Percentiles rank a stretch among this genome's conserved stretches.
phyloP scores from a whole-genome alignment of 2,797 vertebrate genomes.

The Gymnoscopelus braueri region DNA sequence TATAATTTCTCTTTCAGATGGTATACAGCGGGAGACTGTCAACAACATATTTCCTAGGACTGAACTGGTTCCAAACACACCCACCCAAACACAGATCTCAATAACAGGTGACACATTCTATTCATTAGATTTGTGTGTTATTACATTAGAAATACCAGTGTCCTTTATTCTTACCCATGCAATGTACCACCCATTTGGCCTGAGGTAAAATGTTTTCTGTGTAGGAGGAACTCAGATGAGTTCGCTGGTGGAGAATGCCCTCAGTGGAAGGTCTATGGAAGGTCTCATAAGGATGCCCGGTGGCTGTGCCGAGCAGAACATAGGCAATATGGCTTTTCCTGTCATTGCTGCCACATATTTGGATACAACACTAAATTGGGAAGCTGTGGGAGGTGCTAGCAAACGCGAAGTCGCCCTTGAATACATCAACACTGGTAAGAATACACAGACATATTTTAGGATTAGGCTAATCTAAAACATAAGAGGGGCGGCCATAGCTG shows the following conservation, averaged over 20 bases:
- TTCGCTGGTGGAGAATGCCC: constrained; percentile 79
- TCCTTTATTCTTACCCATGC: not conserved
- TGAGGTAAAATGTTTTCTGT: constrained; percentile 3
- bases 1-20: constrained; percentile 65
- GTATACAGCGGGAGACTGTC: constrained; percentile 75
- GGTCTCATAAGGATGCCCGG: constrained; percentile 81
- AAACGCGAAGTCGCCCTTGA: constrained; percentile 72
- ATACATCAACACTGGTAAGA: constrained; percentile 82
- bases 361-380: constrained; percentile 88
- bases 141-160: too few species aligned
- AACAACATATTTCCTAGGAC: constrained; percentile 60
- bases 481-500: too few species aligned
- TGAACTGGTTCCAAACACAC: constrained; percentile 82
- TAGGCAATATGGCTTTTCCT: constrained; percentile 84
- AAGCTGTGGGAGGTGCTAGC: constrained; percentile 69
- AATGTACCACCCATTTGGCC: not conserved
- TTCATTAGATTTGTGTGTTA: too few species aligned
- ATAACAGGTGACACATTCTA: constrained; percentile 81
- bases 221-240: constrained; percentile 78
- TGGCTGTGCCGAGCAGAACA: constrained; percentile 90
- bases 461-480: too few species aligned
- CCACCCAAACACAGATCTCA: constrained; percentile 81
- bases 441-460: not conserved
- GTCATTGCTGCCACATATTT: constrained; percentile 88
- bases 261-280: constrained; percentile 80